A percentile compares a stretch with the other conserved stretches of the same genome.
These are phyloP conservation scores for Helarctos malayanus DNA, from an alignment of 2,797 vertebrate genomes.

Conservation along the genomic window DNA sequence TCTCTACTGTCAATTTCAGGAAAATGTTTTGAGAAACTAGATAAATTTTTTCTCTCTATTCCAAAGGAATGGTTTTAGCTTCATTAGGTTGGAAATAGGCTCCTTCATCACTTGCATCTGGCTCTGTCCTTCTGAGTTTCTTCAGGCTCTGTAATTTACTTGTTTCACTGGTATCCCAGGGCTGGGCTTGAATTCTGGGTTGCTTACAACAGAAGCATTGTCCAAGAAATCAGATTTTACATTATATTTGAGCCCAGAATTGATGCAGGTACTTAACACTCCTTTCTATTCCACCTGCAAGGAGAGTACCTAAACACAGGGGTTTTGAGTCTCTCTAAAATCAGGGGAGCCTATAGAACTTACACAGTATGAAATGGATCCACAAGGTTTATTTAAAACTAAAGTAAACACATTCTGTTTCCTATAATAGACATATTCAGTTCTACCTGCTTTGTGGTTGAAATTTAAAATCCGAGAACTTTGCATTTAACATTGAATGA, in stretches of 20 bases:
- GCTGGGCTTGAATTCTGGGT: slow-evolving; percentile 20
- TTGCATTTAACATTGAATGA: background rate
- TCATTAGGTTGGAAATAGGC: background rate
- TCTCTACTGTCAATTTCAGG: background rate
- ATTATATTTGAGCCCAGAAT: slow-evolving; percentile 1
- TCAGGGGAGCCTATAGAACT: background rate
- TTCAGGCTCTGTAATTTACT: background rate
- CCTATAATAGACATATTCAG: background rate
- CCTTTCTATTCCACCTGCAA: background rate
- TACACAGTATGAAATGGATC: background rate
- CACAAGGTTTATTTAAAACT: slow-evolving; percentile 12
- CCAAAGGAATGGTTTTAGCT: background rate
- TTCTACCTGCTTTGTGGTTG: slow-evolving; percentile 20
- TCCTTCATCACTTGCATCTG: background rate
- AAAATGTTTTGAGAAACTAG: slow-evolving; percentile 11
- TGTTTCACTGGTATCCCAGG: background rate
- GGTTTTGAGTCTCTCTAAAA: background rate
- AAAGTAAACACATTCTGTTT: slow-evolving; percentile 1
- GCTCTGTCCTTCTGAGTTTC: background rate
- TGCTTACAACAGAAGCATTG: background rate
- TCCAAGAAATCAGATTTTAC: slow-evolving; percentile 28
- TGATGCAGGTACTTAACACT: background rate
- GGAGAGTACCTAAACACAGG: background rate
- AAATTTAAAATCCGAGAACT: slow-evolving; percentile 46
- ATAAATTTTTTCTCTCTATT: background rate